Evolutionary conservation across 2,888 invertebrate species (phyloP).

Genomic region (Belgica antarctica): DNA sequence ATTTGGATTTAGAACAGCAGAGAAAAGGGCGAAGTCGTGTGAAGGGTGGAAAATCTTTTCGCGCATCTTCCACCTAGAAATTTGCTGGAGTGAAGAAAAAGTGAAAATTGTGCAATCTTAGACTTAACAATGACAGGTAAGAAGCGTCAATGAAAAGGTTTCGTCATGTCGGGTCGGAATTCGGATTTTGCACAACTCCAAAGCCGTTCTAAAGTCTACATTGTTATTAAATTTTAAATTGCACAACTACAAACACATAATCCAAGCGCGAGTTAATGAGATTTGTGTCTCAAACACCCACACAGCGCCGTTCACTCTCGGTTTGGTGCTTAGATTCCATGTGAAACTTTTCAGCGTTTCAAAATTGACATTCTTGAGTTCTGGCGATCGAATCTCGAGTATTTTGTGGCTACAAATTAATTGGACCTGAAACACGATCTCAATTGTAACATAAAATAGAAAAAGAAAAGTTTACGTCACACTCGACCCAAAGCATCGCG

Average conservation of each 20-base stretch:
- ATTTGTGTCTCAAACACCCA: neutral
- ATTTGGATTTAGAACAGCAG: neutral
- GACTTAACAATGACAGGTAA: neutral
- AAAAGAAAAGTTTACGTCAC: too few species aligned
- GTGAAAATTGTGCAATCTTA: neutral
- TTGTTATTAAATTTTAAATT: conserved; percentile 23
- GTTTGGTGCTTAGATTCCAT: neutral
- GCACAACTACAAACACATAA: neutral
- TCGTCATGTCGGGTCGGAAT: neutral
- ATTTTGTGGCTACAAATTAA: conserved; percentile 14
- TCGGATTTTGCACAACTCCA: conserved; percentile 6
- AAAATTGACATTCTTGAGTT: conserved; percentile 13
- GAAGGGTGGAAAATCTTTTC: conserved; percentile 25
- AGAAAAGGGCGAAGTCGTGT: conserved; percentile 2
- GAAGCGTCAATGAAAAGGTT: neutral
- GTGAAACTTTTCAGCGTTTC: conserved; percentile 11
- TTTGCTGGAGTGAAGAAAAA: neutral
- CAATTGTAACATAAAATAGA: neutral
- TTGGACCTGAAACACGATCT: neutral
- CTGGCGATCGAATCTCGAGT: neutral
- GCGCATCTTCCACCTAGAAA: neutral
- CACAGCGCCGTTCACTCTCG: conserved; percentile 4
- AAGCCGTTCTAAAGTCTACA: conserved; percentile 5
- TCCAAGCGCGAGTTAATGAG: conserved; percentile 13
- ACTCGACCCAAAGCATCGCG: too few species aligned